These are phyloP conservation scores for Odontocolon sp. DNA, from an alignment of 2,888 invertebrate genomes.

Conservation along the genomic window DNA sequence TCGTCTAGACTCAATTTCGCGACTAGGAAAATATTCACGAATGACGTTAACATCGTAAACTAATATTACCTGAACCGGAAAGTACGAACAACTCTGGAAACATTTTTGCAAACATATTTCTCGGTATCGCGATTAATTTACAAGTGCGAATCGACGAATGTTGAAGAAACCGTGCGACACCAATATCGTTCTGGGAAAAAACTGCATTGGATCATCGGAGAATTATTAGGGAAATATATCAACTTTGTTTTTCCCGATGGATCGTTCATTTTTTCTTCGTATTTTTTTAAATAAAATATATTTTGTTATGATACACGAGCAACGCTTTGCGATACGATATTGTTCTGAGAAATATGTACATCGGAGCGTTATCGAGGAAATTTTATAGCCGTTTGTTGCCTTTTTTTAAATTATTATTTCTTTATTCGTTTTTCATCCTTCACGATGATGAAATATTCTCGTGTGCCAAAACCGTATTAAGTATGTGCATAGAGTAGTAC, in stretches of 20 bases:
- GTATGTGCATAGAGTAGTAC: neutral
- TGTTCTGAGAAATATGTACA: no score
- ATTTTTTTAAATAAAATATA: no score
- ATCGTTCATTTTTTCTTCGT: neutral
- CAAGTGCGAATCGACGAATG: neutral
- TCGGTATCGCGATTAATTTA: neutral
- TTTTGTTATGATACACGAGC: no score
- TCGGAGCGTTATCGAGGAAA: neutral
- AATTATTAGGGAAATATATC: neutral
- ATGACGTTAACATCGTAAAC: slow-evolving; percentile 38
- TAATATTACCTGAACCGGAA: slow-evolving; percentile 51
- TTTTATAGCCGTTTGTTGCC: neutral
- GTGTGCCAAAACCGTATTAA: neutral
- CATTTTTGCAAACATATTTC: slow-evolving; percentile 21
- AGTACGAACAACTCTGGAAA: slow-evolving; percentile 34
- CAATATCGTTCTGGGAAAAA: neutral
- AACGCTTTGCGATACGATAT: no score
- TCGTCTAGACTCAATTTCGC: slow-evolving; percentile 24
- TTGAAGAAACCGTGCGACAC: neutral
- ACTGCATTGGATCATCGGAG: neutral
- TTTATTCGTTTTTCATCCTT: neutral
- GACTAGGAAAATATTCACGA: neutral
- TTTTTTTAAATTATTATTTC: neutral
- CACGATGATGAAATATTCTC: neutral
- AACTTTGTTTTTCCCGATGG: neutral